A percentile compares a stretch with the other conserved stretches of the same genome.
phyloP scores from a whole-genome alignment of 1,140 invertebrate genomes.

The Physella acuta region DNA sequence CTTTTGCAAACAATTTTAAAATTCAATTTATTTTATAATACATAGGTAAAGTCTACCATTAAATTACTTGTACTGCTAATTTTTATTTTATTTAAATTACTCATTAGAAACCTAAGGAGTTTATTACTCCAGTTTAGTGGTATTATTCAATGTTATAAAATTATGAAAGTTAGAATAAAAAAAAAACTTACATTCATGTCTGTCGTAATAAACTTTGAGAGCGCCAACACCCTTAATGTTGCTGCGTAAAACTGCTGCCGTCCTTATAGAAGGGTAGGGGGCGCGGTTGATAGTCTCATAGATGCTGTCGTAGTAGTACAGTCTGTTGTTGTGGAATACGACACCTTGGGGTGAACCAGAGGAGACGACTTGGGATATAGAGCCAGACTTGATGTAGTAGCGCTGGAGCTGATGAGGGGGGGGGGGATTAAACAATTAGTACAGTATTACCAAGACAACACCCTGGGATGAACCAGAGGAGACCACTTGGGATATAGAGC shows the following conservation, averaged over 20 bases:
- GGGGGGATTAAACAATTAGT: too few species aligned
- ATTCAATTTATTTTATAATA: too few species aligned
- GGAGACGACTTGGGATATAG: constrained; percentile 22
- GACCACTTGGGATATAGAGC: too few species aligned
- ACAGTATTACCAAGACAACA: too few species aligned
- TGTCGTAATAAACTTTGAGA: constrained; percentile 37
- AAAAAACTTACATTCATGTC: constrained; percentile 29
- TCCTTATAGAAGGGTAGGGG: constrained; percentile 25
- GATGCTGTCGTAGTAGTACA: constrained; percentile 86
- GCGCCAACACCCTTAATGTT: constrained; percentile 32
- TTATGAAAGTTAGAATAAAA: not conserved
- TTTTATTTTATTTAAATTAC: too few species aligned
- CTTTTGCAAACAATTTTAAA: too few species aligned
- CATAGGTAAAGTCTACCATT: too few species aligned
- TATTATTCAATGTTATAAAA: not conserved
- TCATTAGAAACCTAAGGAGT: too few species aligned
- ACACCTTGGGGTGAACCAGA: constrained; percentile 72
- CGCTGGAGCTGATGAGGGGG: constrained; percentile 18
- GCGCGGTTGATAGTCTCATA: constrained; percentile 62
- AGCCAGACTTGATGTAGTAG: constrained; percentile 26
- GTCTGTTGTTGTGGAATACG: constrained; percentile 76
- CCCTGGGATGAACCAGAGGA: too few species aligned
- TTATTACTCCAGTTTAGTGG: not conserved
- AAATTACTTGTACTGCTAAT: too few species aligned
- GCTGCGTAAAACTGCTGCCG: constrained; percentile 31